Percentiles rank a stretch among this genome's conserved stretches.
phyloP scores from a whole-genome alignment of 2,797 vertebrate species.

The Parauchenoglanis ngamensis region DNA sequence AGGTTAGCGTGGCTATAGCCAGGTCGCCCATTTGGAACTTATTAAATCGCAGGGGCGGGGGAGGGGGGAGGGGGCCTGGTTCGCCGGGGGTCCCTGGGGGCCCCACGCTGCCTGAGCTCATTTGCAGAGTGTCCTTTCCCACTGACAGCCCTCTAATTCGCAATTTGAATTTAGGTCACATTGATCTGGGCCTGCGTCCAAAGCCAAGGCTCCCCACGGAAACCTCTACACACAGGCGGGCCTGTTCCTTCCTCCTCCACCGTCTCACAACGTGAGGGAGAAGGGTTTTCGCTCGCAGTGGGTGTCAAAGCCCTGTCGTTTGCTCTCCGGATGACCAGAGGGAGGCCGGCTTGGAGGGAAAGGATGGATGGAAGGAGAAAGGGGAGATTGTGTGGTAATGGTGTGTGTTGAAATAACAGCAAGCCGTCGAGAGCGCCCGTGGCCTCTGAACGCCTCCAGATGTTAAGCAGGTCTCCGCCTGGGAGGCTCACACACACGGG shows the following conservation, averaged over 20 bases:
- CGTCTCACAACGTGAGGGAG: slow-evolving; percentile 38
- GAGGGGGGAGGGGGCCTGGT: slow-evolving; percentile 61
- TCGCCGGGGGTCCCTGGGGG: slow-evolving; percentile 62
- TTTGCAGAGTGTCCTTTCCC: slow-evolving; percentile 73
- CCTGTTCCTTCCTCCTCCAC: slow-evolving; percentile 48
- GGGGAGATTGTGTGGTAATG: slow-evolving; percentile 37
- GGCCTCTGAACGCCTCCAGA: slow-evolving; percentile 54
- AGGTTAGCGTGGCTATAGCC: slow-evolving; percentile 55
- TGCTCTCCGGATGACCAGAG: slow-evolving; percentile 33
- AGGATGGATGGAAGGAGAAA: slow-evolving; percentile 25
- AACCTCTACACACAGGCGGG: slow-evolving; percentile 43
- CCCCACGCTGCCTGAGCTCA: slow-evolving; percentile 71
- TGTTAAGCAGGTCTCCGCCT: slow-evolving; percentile 53
- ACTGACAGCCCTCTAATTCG: slow-evolving; percentile 75
- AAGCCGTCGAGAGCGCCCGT: slow-evolving; percentile 33
- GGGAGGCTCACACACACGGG: slow-evolving; percentile 43
- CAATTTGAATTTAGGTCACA: slow-evolving; percentile 80
- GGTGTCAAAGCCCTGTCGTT: slow-evolving; percentile 33
- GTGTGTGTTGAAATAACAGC: slow-evolving; percentile 41
- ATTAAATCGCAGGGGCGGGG: slow-evolving; percentile 68
- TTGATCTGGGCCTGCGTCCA: slow-evolving; percentile 77
- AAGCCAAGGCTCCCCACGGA: slow-evolving; percentile 64
- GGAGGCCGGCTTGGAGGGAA: slow-evolving; percentile 15
- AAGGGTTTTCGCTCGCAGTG: slow-evolving; percentile 43
- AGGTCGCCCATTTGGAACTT: slow-evolving; percentile 75